A percentile compares a stretch with the other conserved stretches of the same genome.
Evolutionary conservation across 2,888 invertebrate species (phyloP).

Genomic region (Keiferia lycopersicella): DNA sequence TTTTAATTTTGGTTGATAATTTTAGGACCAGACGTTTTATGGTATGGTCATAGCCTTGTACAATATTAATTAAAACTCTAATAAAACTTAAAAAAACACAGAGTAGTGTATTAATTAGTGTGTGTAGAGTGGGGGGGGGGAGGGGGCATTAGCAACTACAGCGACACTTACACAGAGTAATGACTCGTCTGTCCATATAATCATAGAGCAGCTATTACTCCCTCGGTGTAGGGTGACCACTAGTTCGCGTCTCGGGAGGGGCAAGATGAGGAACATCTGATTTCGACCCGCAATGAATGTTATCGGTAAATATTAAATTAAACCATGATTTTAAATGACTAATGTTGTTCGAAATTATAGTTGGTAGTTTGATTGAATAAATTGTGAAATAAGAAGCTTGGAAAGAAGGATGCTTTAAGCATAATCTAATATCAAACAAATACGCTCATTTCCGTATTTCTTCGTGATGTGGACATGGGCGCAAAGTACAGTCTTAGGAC

Average conservation of each 20-base stretch:
- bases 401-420: too few species aligned
- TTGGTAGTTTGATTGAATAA: too few species aligned
- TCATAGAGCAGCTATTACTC: slow-evolving; percentile 79
- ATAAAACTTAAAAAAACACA: slow-evolving; percentile 3
- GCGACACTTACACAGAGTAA: slow-evolving; percentile 80
- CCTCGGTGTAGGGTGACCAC: slow-evolving; percentile 56
- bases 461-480: too few species aligned
- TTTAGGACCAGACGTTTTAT: not conserved
- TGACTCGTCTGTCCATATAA: slow-evolving; percentile 81
- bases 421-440: too few species aligned
- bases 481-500: too few species aligned
- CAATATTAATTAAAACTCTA: not conserved
- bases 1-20: not conserved
- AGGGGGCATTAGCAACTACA: slow-evolving; percentile 77
- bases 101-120: slow-evolving; percentile 60
- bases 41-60: not conserved
- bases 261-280: slow-evolving; percentile 5
- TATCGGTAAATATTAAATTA: not conserved
- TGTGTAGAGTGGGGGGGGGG: slow-evolving; percentile 73
- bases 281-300: not conserved
- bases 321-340: not conserved
- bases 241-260: slow-evolving; percentile 23
- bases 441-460: too few species aligned
- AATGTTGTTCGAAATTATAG: too few species aligned
- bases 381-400: too few species aligned